Percentiles rank a stretch among this genome's conserved stretches.
Conservation (phyloP, 2,797 vertebrate genomes). For the Platyrinchus mystaceus region DNA sequence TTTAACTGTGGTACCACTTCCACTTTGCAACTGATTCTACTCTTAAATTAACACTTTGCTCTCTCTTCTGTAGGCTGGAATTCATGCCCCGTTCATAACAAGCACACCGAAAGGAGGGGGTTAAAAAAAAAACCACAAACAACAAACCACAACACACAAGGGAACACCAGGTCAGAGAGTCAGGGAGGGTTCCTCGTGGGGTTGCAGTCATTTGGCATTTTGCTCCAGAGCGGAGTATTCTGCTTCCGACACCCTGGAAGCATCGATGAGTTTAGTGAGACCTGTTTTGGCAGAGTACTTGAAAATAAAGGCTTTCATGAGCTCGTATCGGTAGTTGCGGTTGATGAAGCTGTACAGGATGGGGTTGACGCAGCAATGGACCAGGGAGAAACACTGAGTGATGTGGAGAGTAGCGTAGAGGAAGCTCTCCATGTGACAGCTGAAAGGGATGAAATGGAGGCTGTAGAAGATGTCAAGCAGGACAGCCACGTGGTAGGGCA, state of each 20-base stretch:
- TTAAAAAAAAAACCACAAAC: background rate
- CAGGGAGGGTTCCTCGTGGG: background rate
- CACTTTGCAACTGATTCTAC: background rate
- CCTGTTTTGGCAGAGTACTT: conserved; percentile 95
- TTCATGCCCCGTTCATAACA: background rate
- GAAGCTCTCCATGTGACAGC: conserved; percentile 87
- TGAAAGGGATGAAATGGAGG: conserved; percentile 86
- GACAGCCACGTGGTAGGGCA: conserved; percentile 88
- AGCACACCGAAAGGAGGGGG: background rate
- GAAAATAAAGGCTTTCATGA: conserved; percentile 98
- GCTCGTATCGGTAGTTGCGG: conserved; percentile 94
- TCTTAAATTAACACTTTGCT: conserved; percentile 9
- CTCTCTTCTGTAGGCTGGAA: conserved; percentile 10
- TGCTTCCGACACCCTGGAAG: conserved; percentile 84
- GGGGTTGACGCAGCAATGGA: conserved; percentile 96
- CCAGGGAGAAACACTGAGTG: conserved; percentile 92
- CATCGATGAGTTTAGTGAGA: conserved; percentile 89
- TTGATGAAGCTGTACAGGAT: conserved; percentile 96
- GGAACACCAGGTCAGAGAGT: background rate
- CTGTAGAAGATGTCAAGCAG: conserved; percentile 87
- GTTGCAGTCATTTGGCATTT: conserved; percentile 67
- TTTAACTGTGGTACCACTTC: background rate
- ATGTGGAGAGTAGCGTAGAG: conserved; percentile 88
- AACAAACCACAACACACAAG: background rate
- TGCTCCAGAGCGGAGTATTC: conserved; percentile 88